Base-by-base conservation (phyloP, 2,113 vertebrate species). In the Cranoglanis bouderius region DNA sequence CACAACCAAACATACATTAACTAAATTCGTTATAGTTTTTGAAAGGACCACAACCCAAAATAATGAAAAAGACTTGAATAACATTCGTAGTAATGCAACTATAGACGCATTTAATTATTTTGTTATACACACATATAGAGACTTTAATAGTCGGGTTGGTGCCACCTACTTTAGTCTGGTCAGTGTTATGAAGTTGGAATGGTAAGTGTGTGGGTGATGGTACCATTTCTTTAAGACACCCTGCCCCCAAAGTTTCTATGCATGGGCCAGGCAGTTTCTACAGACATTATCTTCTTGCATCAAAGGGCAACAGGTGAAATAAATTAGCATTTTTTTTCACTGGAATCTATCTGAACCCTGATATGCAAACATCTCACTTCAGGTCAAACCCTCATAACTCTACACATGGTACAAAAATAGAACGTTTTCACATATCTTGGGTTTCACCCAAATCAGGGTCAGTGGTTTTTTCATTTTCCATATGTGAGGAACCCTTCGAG, bases 371-470 rank as follows among this genome's bases (percentile, higher is more conserved):
- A 83, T 83, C 70, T 88, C 70, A 70, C 51, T 57, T 43, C 26
- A 21, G 49, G 75, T 85, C 77, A 82, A 59, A 32, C 38, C 26
- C 74, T 49, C 32, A 40, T 14, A 87, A 49, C 72, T 63, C 86
- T 40, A 46, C 40, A 87, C 53, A 61, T 57, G 32, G 46, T 85
- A 32, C 89, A 85, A 84, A 85, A 91, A 78, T 84, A 86, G 90
- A 70, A 75, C 26, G 38, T 78, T 49, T 87, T 35, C 55, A 85
- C 40, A 80, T 63, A 88, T 85, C 57, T 88, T 81, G 8, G 57
- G 67, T 91, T 88, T 86, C 84, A 90, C 51, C 61, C 84, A 89
- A 84, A 88, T 83, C 83, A 85, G 38, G 63, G 75, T 80, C 82
- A 87, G 82, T 87, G 77, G 29, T 78, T 87, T 88, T 53, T 86